Evolutionary conservation across 2,888 invertebrate species (phyloP), one percentile per base, ranked within the genome.

Genomic region (Bellardia bayeri): DNA sequence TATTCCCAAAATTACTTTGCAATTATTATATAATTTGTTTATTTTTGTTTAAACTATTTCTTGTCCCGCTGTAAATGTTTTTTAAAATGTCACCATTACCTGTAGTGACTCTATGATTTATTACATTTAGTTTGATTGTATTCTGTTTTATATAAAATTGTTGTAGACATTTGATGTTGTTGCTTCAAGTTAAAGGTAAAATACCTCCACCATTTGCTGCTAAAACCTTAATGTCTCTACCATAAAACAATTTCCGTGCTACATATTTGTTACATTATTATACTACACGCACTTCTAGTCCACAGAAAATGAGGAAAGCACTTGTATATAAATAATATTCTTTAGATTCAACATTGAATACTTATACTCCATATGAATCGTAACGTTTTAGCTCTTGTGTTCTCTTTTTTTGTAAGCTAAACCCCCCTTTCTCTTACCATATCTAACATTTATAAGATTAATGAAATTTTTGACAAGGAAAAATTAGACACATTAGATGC

Each of bases 391-490:
- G 45, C 69, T 69, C 49, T 13, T 54, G 54, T 2, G 23, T n/a
- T 37, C 76, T 40, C n/a, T 16, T 54, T 54, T 16, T n/a, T 16
- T 7, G 3, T 3, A 51, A 80, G 63, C 54, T 72, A 4, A 13
- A 54, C 42, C 64, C 45, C 72, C 74, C 66, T 13, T n/a, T 6
- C 4, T 5, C 51, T 0, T 23, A 23, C 72, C 81, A 49, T 13
- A 13, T 9, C 58, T 68, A 30, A 72, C 68, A 82, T 76, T 85
- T 87, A 76, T 58, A 92, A 92, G 92, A 92, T 92, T 92, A 92
- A 92, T 92, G 92, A 92, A 89, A 90, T 92, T 92, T 92, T 91
- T 92, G 92, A 92, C 92, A 92, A 91, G 92, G 92, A 92, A 92
- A 92, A 92, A 92, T 92, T 92, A 92, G 92, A 91, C 92, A 91